Base-by-base conservation (phyloP, 92 coral and sea anemone species). In the Palythoa grandiflora region DNA sequence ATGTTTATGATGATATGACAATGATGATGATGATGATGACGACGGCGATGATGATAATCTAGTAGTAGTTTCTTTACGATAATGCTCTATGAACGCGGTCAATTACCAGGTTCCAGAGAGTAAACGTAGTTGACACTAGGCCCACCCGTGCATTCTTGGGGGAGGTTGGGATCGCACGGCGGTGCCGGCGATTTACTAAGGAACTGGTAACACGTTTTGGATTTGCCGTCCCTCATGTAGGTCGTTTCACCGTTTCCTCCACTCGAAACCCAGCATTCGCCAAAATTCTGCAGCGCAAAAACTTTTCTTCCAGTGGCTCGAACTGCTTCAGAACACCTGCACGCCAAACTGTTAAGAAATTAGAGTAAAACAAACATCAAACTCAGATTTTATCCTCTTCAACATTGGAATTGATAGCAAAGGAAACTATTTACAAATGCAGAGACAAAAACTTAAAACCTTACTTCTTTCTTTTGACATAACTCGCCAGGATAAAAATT, bases 201-300 rank as follows among this genome's bases (percentile, higher is more conserved):
- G 37, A 61, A 28, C 87, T 77, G 55, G 15, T 90, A 38, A 65
- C 95, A 93, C 0, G 50, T 15, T 39, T 60, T 70, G 44, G 93
- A 90, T 8, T 5, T 47, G 0, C 80, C 77, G 19, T 88, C 89
- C 9, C 73, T 84, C 50, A 57, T 39, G 68, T 88, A 90, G 1
- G 70, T 72, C 3, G 59, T 71, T 35, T 44, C 84, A n/a, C 77
- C 90, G 73, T 73, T 80, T 83, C 83, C 68, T 36, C 95, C 95
- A 50, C 7, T 44, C 7, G 50, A 44, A 44, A 91, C 88, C 95
- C 95, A 93, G 66, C 95, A 93, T 71, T 93, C 95, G 20, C 85
- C 95, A 77, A 83, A 93, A 85, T 93, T 93, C 88, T 90, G 95
- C 50, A 93, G 77, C 53, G 91, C 95, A 59, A 93, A 93, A 47